These are phyloP conservation scores for Peromyscus eremicus DNA, from an alignment of 2,797 vertebrate species.

Conservation along the genomic window DNA sequence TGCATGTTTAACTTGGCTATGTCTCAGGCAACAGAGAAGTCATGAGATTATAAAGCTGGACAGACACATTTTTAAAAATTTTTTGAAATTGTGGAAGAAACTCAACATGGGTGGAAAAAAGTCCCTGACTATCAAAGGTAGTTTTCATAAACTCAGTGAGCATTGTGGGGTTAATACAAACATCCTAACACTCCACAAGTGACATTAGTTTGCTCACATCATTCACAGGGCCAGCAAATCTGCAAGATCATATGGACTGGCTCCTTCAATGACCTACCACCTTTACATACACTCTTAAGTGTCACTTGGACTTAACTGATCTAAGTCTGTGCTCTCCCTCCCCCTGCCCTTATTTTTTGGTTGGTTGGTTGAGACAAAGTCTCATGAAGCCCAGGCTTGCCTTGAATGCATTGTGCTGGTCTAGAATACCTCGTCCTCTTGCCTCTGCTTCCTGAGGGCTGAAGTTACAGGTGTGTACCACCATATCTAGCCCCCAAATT, in stretches of 20 bases:
- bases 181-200: background rate
- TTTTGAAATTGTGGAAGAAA: constrained; percentile 31
- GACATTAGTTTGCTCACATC: background rate
- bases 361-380: background rate
- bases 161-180: constrained; percentile 14
- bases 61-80: background rate
- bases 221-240: background rate
- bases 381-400: background rate
- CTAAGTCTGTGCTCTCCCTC: background rate
- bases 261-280: background rate
- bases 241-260: too few species aligned
- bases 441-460: background rate
- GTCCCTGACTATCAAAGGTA: background rate
- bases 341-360: rapidly evolving
- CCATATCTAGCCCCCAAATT: background rate
- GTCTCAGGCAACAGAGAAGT: background rate
- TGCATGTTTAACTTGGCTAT: constrained; percentile 39
- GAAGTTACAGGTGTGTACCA: background rate
- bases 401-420: background rate
- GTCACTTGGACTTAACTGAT: background rate
- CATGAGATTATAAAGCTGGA: constrained; percentile 34
- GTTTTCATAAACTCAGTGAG: background rate
- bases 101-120: constrained; percentile 4
- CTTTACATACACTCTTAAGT: background rate
- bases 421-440: background rate